Evolutionary conservation across 1,140 invertebrate genomes (phyloP), one percentile per base, ranked within the genome.

Genomic region (Telenomus remus): DNA sequence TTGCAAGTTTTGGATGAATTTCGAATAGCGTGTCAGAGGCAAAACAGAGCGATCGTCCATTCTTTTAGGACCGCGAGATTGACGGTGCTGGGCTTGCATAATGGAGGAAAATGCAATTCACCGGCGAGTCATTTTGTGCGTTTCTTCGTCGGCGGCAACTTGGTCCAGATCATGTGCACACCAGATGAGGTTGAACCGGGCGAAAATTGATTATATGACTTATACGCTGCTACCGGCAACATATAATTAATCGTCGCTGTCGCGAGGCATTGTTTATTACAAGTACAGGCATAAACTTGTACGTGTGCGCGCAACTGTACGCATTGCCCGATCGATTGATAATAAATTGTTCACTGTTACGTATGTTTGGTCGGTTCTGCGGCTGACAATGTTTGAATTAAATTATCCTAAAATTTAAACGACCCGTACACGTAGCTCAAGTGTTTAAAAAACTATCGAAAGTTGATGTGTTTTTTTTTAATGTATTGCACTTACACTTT

Each of bases 121-220:
- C 54, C 0, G 3, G 71, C 64, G 37, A 61, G 61, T 51, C 71
- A 56, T 66, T 74, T 74, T 63, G 2, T 27, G 19, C 48, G 56
- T 14, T 49, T 61, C 63, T 74, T 74, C 59, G 57, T 64, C 59
- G 64, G 13, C 54, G 51, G 50, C 65, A 76, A 63, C 60, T 69
- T 57, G 12, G 54, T 57, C 34, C 56, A 55, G 73, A 78, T 73
- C 71, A 51, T 79, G 71, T 78, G 76, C 46, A 64, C 76, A 77
- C 75, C 76, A 72, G 61, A 71, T 66, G 53, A 48, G 60, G 51
- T 53, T 51, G 74, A 79, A 37, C 69, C 69, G 77, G 72, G 61
- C 50, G 66, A 76, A 84, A 85, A 83, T 85, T 84, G 81, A 84
- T 85, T 80, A 81, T 81, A 80, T 84, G 81, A 86, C 84, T 86